Evolutionary conservation across 2,797 vertebrate genomes (phyloP).

Genomic region (Rachycentron canadum): DNA sequence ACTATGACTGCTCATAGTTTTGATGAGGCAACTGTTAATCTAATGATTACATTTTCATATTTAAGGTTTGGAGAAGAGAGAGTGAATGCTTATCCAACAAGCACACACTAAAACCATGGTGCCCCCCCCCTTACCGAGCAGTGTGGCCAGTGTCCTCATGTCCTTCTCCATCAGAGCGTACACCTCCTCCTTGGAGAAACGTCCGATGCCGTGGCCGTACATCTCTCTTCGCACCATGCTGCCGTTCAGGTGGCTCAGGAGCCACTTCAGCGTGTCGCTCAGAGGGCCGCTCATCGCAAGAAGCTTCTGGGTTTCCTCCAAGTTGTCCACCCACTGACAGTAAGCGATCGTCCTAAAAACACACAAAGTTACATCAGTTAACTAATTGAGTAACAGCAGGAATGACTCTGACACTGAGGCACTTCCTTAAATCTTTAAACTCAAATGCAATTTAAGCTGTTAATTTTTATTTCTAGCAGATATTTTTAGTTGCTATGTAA

Average conservation of each 20-base stretch:
- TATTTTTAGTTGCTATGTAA: too few species aligned
- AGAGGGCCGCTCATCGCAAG: constrained; percentile 93
- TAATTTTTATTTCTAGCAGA: too few species aligned
- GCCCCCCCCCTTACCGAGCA: constrained; percentile 88
- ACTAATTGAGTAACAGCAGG: background rate
- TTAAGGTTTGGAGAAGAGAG: constrained; percentile 1
- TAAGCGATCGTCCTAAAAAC: constrained; percentile 93
- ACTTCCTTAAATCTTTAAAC: background rate
- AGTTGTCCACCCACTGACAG: constrained; percentile 99
- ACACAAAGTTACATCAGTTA: background rate
- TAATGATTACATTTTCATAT: background rate
- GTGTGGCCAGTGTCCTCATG: constrained; percentile 94
- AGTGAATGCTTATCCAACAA: background rate
- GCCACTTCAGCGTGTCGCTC: constrained; percentile 95
- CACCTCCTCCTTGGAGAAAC: constrained; percentile 95
- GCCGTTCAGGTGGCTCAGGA: constrained; percentile 94
- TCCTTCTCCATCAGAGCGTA: constrained; percentile 98
- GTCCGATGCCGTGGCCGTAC: constrained; percentile 97
- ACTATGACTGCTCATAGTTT: background rate
- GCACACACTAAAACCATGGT: background rate
- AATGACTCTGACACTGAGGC: background rate
- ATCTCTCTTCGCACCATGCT: constrained; percentile 96
- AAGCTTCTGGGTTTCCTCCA: constrained; percentile 95
- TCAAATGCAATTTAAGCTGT: too few species aligned
- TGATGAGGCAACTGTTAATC: background rate